Base-by-base conservation (phyloP, 2,113 vertebrate species). In the Saimiri boliviensis region DNA sequence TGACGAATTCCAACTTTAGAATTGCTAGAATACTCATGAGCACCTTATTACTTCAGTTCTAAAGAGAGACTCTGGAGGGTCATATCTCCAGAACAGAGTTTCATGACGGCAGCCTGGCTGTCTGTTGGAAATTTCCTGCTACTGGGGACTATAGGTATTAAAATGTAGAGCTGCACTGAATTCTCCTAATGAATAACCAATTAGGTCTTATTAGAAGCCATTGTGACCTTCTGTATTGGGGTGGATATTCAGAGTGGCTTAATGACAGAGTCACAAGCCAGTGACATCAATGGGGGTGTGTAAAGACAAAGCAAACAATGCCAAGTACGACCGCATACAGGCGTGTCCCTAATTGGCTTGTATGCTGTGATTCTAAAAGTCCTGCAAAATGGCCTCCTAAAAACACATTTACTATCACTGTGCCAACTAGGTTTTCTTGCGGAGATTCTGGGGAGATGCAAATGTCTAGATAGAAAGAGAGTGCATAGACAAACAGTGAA, bases 281-380 rank as follows among this genome's bases (percentile, higher is more conserved):
- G 45, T 11, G 52, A 13, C 7, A 10, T 37, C 19, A 6, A 0
- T 0, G 5, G 25, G 42, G 35, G 4, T 11, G 6, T 4, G 2
- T 11, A 21, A 37, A 89, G 23, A 0, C n/a, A 45, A 37, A 52
- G 3, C 10, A 6, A 56, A 5, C 2, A 4, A 4, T 17, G 12
- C 30, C 16, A 12, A 4, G 30, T 27, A 1, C 6, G 6, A 20
- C 20, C 17, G 27, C 2, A 1, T 6, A 2, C 17, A 3, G 27
- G 37, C 10, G 10, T 4, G 1, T n/a, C 87, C n/a, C 56, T 63
- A 66, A 32, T 37, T 37, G 40, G 56, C 23, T 2, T n/a, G 35
- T 6, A 0, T 9, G 7, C 30, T 37, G 6, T 27, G 32, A 60
- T 37, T n/a, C n/a, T 37, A 54, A 82, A 84, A 35, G 16, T 58